Base-by-base conservation (phyloP, 2,888 invertebrate species). In the Pristionchus arcanus region DNA sequence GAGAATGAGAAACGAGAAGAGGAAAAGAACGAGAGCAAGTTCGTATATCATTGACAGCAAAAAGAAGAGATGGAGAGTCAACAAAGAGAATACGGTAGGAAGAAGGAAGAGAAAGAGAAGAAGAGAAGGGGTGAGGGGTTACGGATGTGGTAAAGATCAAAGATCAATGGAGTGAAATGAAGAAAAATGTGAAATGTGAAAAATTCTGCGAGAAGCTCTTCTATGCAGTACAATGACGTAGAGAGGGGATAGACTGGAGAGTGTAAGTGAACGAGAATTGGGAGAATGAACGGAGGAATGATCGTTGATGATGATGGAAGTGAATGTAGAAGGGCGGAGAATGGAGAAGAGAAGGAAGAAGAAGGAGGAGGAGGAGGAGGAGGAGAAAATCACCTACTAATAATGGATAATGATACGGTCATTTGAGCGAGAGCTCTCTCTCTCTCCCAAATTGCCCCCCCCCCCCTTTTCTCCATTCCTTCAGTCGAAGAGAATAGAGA, bases 381-480 rank as follows among this genome's bases (percentile, higher is more conserved):
- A 16, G 34, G 77, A 84, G 31, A 84, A 55, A 84, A 84, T 84
- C 84, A 84, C 84, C 84, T 84, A 84, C 84, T 84, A 84, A 77
- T 77, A 77, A 77, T 77, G 77, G 77, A 77, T 77, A 77, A 84
- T 84, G 84, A 84, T 84, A 84, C 84, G 55, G 84, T 84, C 53
- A 84, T 84, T 84, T 84, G 77, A 77, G 77, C 21, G 77, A 42
- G 77, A 77, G 77, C 15, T 15, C 42, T 21, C 77, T 77, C 71
- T 71, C 71, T n/a, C 53, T 55, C 84, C 42, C 55, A 84, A 77
- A 84, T 84, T 84, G 84, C 55, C 59, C 84, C 59, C 84, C 84
- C 59, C 53, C 42, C 59, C 19, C 74, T 16, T 19, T 71, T 71
- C 55, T 84, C 84, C 25, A 84, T 84, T 84, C 84, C 77, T 77